These are phyloP conservation scores for Aplocera efformata DNA, from an alignment of 2,888 invertebrate genomes.

Conservation along the genomic window DNA sequence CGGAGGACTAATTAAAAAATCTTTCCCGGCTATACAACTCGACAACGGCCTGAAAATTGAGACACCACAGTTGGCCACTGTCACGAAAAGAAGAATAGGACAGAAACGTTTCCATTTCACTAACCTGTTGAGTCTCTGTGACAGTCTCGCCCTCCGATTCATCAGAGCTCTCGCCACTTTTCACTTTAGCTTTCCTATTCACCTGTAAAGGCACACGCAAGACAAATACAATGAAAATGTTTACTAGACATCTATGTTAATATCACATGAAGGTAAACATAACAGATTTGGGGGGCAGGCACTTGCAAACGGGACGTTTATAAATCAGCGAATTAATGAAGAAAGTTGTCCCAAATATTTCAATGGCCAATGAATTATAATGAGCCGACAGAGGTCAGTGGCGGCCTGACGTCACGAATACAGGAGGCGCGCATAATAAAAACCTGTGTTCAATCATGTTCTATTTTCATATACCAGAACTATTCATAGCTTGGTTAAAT, in stretches of 20 bases:
- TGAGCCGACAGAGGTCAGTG: constrained; percentile 1
- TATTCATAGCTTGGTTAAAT: too few species aligned
- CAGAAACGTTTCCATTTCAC: constrained; percentile 22
- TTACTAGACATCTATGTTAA: constrained; percentile 7
- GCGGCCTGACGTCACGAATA: constrained; percentile 1
- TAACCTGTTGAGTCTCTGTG: constrained; percentile 75
- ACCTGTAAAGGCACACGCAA: constrained; percentile 51
- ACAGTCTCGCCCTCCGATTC: constrained; percentile 74
- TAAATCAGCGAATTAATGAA: not conserved
- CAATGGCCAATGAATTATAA: constrained; percentile 12
- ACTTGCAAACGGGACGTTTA: too few species aligned
- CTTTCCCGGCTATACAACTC: too few species aligned
- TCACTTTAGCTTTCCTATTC: constrained; percentile 72
- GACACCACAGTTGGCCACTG: too few species aligned
- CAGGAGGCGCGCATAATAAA: constrained; percentile 2
- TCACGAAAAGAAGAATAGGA: not conserved
- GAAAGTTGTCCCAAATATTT: constrained; percentile 14
- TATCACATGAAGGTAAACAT: constrained; percentile 2
- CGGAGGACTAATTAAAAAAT: too few species aligned
- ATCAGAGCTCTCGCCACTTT: constrained; percentile 73
- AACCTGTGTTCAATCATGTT: not conserved
- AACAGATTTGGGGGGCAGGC: not conserved
- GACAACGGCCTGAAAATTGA: too few species aligned
- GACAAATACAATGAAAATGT: constrained; percentile 19
- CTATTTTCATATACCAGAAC: too few species aligned